Evolutionary conservation across 2,888 invertebrate species (phyloP).

Genomic region (Polylopha cassiicola): DNA sequence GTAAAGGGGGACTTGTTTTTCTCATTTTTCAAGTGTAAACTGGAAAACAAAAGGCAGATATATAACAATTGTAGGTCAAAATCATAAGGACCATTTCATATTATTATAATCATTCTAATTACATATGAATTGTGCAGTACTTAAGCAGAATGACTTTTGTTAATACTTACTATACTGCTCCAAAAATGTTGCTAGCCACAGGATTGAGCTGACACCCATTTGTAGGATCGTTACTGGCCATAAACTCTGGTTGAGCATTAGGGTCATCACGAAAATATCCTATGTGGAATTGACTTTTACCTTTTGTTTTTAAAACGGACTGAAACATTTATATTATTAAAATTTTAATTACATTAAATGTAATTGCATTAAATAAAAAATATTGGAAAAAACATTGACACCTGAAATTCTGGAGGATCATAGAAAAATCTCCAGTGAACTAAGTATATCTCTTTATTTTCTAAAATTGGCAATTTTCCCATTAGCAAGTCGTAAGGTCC

Average conservation of each 20-base stretch:
- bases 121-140: constrained; percentile 7
- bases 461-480: constrained; percentile 77
- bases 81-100: neutral
- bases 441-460: constrained; percentile 80
- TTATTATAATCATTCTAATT: constrained; percentile 3
- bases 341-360: neutral
- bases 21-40: constrained; percentile 72
- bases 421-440: constrained; percentile 94
- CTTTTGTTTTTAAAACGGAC: constrained; percentile 84
- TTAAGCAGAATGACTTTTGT: constrained; percentile 17
- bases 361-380: constrained; percentile 6
- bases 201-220: constrained; percentile 83
- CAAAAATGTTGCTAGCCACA: constrained; percentile 88
- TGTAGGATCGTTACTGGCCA: constrained; percentile 85
- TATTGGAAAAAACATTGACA: constrained; percentile 35
- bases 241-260: constrained; percentile 82
- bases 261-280: constrained; percentile 94
- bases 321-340: constrained; percentile 41
- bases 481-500: constrained; percentile 92
- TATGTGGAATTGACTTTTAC: constrained; percentile 85
- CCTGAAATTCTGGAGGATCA: constrained; percentile 96
- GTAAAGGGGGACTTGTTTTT: constrained; percentile 80
- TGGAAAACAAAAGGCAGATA: constrained; percentile 47
- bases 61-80: neutral
- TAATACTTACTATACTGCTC: constrained; percentile 82